A percentile compares a stretch with the other conserved stretches of the same genome.
These are phyloP conservation scores for Zoanthus solanderi DNA, from an alignment of 92 coral and sea anemone species.

Conservation along the genomic window DNA sequence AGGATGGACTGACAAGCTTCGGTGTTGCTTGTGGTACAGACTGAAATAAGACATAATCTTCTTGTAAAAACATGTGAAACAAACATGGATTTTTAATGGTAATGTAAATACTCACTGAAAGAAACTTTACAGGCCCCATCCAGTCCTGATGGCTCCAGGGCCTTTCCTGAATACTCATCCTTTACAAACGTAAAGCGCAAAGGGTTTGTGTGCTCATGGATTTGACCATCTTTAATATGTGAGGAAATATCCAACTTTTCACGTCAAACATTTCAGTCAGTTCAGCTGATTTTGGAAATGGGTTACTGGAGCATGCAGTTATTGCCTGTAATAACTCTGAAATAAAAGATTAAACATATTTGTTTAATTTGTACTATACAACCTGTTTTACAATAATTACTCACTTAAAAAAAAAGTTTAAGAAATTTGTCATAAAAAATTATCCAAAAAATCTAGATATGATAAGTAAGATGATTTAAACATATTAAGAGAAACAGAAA, in stretches of 20 bases:
- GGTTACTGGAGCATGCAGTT: conserved; percentile 26
- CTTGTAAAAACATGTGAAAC: background rate
- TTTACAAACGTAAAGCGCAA: background rate
- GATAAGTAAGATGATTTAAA: no score
- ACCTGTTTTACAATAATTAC: no score
- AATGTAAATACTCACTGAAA: background rate
- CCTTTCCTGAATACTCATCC: background rate
- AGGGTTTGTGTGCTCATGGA: background rate
- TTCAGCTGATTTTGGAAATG: background rate
- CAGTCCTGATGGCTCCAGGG: background rate
- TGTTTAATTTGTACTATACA: no score
- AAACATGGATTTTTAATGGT: background rate
- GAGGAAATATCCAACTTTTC: background rate
- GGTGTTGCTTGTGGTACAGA: background rate
- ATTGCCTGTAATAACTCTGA: background rate
- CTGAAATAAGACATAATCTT: background rate
- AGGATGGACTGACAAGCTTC: background rate
- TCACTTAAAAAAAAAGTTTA: no score
- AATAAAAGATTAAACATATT: no score
- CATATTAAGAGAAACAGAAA: no score
- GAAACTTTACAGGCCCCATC: background rate
- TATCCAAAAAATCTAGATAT: no score
- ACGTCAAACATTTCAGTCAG: background rate
- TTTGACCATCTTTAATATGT: background rate
- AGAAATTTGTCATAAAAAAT: no score